Percentiles rank a stretch among this genome's conserved stretches.
phyloP scores from a whole-genome alignment of 2,888 invertebrate species.

The Boloria euphrosyne region DNA sequence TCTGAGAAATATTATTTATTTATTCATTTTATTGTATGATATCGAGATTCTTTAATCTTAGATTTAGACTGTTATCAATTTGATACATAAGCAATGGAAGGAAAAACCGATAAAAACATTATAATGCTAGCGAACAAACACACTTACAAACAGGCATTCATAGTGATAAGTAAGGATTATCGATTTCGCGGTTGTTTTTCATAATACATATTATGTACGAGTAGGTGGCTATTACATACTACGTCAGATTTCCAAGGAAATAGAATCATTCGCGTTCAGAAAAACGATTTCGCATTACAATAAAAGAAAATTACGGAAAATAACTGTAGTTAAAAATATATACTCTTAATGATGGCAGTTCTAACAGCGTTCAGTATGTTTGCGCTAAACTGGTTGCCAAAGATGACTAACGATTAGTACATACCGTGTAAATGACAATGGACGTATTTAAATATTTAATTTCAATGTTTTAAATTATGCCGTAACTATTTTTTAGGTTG shows the following conservation, averaged over 20 bases:
- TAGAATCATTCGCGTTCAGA: background rate
- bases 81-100: no score
- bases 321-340: conserved; percentile 3
- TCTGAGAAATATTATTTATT: no score
- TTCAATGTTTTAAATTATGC: background rate
- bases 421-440: no score
- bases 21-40: no score
- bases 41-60: no score
- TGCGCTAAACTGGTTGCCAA: background rate
- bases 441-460: background rate
- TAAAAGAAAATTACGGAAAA: conserved; percentile 15
- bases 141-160: no score
- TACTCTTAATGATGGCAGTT: conserved; percentile 5
- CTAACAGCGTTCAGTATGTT: background rate
- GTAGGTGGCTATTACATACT: background rate
- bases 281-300: conserved; percentile 4
- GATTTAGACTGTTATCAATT: no score
- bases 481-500: no score
- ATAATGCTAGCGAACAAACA: no score
- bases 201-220: background rate
- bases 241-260: conserved; percentile 1
- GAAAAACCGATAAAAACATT: no score
- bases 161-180: no score
- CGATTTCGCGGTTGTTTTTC: background rate
- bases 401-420: background rate